These are phyloP conservation scores for Drosophila dunni DNA, from an alignment of 1,140 invertebrate genomes.

Conservation along the genomic window DNA sequence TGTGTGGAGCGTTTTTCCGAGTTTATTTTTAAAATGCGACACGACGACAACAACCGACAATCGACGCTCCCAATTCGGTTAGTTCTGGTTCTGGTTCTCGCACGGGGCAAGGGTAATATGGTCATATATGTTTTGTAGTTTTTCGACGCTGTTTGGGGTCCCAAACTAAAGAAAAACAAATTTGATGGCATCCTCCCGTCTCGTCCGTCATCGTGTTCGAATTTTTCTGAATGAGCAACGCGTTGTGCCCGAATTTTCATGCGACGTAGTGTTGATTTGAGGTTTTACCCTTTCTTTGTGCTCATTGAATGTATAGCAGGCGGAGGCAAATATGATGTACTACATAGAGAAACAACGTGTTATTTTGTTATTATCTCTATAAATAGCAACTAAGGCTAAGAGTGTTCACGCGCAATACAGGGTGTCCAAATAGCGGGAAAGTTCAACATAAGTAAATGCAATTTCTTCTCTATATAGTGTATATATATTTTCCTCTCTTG, in stretches of 20 bases:
- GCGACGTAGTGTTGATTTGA: slow-evolving; percentile 31
- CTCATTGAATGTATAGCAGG: slow-evolving; percentile 44
- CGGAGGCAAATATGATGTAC: slow-evolving; percentile 55
- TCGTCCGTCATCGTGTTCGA: slow-evolving; percentile 44
- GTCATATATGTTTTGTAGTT: slow-evolving; percentile 27
- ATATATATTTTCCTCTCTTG: neutral
- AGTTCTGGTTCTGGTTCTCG: slow-evolving; percentile 30
- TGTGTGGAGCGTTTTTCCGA: slow-evolving; percentile 53
- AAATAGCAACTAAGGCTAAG: slow-evolving; percentile 50
- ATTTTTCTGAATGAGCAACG: slow-evolving; percentile 73
- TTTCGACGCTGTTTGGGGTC: slow-evolving; percentile 55
- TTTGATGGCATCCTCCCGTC: slow-evolving; percentile 64
- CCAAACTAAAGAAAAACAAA: slow-evolving; percentile 41
- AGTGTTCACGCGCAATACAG: slow-evolving; percentile 61
- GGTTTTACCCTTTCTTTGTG: slow-evolving; percentile 42
- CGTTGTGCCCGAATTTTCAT: slow-evolving; percentile 56
- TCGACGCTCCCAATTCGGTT: slow-evolving; percentile 65
- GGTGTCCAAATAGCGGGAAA: slow-evolving; percentile 34
- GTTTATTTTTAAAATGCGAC: slow-evolving; percentile 71
- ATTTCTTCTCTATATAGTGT: neutral
- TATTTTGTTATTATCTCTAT: slow-evolving; percentile 70
- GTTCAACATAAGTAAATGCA: neutral
- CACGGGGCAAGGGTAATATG: slow-evolving; percentile 66
- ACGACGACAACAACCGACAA: slow-evolving; percentile 33
- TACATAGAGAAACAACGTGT: slow-evolving; percentile 61